Conservation (phyloP, 2,797 vertebrate species). For the Onychomys torridus region DNA sequence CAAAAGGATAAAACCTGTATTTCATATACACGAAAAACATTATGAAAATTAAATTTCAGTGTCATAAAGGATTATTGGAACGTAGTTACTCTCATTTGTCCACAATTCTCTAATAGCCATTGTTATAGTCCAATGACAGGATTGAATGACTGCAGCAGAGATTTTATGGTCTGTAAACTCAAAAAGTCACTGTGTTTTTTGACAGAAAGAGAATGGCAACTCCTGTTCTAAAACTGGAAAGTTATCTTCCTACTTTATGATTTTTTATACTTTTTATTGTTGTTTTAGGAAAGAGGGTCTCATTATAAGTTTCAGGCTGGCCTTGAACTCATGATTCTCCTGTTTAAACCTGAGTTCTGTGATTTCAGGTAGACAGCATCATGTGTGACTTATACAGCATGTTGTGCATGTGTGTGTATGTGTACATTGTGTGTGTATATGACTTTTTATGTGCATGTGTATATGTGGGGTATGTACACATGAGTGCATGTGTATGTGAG, state of each 20-base stretch:
- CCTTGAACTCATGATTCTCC: not conserved
- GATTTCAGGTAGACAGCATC: not conserved
- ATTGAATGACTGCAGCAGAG: not conserved
- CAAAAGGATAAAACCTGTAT: not conserved
- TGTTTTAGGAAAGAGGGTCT: not conserved
- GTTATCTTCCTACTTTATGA: not conserved
- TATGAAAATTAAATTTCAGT: not conserved
- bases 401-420: not conserved
- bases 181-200: not conserved
- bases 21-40: not conserved
- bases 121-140: not conserved
- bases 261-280: not conserved
- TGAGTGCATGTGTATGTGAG: not conserved
- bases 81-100: not conserved
- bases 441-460: not conserved
- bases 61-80: not conserved
- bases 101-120: not conserved
- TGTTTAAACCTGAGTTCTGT: not conserved
- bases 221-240: not conserved
- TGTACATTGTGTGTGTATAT: not conserved
- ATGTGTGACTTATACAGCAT: not conserved
- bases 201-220: not conserved
- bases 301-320: not conserved
- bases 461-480: no score
- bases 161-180: not conserved